These are phyloP conservation scores for Carposina sasakii DNA, from an alignment of 1,140 invertebrate species.

Conservation along the genomic window DNA sequence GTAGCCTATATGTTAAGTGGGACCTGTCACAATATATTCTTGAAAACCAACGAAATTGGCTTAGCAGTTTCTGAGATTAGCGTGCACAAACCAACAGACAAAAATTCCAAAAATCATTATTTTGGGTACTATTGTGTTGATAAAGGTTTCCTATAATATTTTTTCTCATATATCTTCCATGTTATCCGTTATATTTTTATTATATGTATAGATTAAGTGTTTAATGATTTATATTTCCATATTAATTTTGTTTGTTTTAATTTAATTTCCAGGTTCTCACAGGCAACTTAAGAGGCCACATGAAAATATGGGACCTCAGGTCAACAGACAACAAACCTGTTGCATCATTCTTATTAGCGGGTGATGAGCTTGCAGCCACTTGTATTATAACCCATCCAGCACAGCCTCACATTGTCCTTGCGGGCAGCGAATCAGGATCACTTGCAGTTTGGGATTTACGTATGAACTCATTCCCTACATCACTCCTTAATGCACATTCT, in stretches of 20 bases:
- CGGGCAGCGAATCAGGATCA: constrained; percentile 86
- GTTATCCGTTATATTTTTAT: not conserved
- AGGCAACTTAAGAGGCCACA: constrained; percentile 87
- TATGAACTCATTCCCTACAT: constrained; percentile 85
- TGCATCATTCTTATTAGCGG: constrained; percentile 77
- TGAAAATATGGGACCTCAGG: constrained; percentile 91
- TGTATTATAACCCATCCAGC: constrained; percentile 87
- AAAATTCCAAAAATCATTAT: too few species aligned
- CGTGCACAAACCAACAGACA: too few species aligned
- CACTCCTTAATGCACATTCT: constrained; percentile 84
- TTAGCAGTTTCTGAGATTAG: too few species aligned
- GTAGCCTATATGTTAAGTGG: too few species aligned
- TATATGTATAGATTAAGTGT: not conserved
- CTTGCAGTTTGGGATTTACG: constrained; percentile 92
- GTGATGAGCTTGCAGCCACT: constrained; percentile 79
- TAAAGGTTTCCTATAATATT: not conserved
- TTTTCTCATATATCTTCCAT: not conserved
- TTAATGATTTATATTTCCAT: too few species aligned
- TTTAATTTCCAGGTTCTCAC: constrained; percentile 76
- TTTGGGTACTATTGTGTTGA: too few species aligned
- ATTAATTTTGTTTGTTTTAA: not conserved
- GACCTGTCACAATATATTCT: too few species aligned
- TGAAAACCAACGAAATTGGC: too few species aligned
- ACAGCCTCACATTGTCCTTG: constrained; percentile 86
- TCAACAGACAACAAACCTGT: constrained; percentile 73